phyloP scores from a whole-genome alignment of 2,113 vertebrate species.

The Notiomystis cincta region DNA sequence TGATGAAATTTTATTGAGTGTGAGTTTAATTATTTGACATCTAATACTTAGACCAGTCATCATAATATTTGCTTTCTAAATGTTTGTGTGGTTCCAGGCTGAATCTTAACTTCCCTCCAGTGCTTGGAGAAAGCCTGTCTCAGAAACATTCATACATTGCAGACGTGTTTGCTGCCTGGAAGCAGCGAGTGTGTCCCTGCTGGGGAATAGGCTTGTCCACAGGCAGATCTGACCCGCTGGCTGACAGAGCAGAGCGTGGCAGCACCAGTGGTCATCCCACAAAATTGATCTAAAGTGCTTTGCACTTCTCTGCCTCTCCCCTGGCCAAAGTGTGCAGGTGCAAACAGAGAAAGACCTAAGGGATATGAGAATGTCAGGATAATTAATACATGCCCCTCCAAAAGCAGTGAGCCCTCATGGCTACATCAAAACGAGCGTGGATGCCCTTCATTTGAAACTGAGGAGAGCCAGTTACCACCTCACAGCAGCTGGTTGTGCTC shows the following conservation, averaged over 20 bases:
- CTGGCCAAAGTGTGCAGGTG: neutral
- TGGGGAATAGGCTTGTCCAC: neutral
- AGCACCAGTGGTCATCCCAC: neutral
- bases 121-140: neutral
- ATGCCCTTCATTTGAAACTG: neutral
- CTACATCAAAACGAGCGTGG: neutral
- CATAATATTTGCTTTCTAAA: neutral
- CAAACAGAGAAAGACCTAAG: neutral
- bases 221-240: fast-evolving
- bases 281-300: neutral
- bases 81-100: neutral
- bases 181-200: neutral
- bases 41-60: neutral
- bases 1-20: neutral
- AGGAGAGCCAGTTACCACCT: constrained; percentile 21
- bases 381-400: neutral
- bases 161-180: neutral
- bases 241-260: fast-evolving
- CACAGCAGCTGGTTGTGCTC: neutral
- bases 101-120: neutral
- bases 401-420: neutral
- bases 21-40: neutral
- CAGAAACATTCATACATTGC: neutral
- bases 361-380: neutral
- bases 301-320: neutral